Evolutionary conservation across 2,797 vertebrate genomes (phyloP).

Genomic region (Gymnoscopelus microlampas): DNA sequence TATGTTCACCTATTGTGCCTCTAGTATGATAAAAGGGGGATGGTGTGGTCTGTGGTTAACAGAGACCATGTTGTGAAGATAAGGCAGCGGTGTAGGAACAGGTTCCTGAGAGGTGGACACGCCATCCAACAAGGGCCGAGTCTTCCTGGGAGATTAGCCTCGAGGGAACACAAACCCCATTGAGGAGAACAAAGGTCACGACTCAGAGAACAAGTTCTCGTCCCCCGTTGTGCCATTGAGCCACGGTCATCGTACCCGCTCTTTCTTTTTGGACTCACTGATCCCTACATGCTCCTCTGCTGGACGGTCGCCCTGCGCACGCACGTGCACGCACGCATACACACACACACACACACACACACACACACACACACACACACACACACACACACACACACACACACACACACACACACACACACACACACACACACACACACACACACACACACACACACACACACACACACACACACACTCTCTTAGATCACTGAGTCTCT

Average conservation of each 20-base stretch:
- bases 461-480: slow-evolving; percentile 19
- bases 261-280: slow-evolving; percentile 57
- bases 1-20: too few relatives aligned
- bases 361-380: slow-evolving; percentile 12
- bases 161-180: slow-evolving; percentile 64
- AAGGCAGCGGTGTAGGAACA: slow-evolving; percentile 9
- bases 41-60: too few relatives aligned
- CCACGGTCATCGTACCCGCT: slow-evolving; percentile 46
- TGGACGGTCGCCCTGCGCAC: slow-evolving; percentile 16
- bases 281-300: slow-evolving; percentile 55
- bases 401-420: slow-evolving; percentile 16
- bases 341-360: slow-evolving; percentile 11
- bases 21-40: too few relatives aligned
- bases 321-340: neutral
- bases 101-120: slow-evolving; percentile 18
- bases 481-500: slow-evolving; percentile 32
- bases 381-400: slow-evolving; percentile 7
- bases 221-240: slow-evolving; percentile 59
- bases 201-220: slow-evolving; percentile 73
- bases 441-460: slow-evolving; percentile 14
- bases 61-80: too few relatives aligned
- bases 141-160: slow-evolving; percentile 57
- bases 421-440: slow-evolving; percentile 17
- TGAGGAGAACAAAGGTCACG: slow-evolving; percentile 76
- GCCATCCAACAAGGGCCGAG: slow-evolving; percentile 32